Evolutionary conservation across 2,888 invertebrate species (phyloP).

Genomic region (Ecdyonurus torrentis): DNA sequence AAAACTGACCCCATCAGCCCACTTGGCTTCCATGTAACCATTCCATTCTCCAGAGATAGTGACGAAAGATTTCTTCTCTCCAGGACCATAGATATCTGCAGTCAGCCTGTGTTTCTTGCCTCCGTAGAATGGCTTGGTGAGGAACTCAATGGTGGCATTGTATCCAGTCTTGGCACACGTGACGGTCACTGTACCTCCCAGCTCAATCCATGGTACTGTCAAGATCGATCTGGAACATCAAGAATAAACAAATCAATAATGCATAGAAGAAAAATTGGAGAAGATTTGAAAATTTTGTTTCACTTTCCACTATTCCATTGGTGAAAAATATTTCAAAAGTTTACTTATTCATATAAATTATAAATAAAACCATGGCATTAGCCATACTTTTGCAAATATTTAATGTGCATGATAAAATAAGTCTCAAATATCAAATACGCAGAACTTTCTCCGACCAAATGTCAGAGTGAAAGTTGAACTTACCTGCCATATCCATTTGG

Average conservation of each 20-base stretch:
- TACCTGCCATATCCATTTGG: constrained; percentile 95
- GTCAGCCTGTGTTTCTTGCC: constrained; percentile 82
- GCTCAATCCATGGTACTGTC: constrained; percentile 96
- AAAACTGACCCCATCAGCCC: constrained; percentile 39
- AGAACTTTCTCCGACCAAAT: too few relatives aligned
- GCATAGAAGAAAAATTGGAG: too few relatives aligned
- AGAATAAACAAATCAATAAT: too few relatives aligned
- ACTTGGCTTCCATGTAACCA: constrained; percentile 83
- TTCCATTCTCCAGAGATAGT: constrained; percentile 95
- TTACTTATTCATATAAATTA: too few relatives aligned
- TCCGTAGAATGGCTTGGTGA: constrained; percentile 96
- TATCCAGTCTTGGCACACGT: constrained; percentile 89
- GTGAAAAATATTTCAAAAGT: too few relatives aligned
- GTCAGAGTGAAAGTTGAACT: constrained; percentile 9
- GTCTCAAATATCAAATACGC: too few relatives aligned
- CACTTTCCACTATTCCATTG: too few relatives aligned
- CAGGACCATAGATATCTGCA: constrained; percentile 62
- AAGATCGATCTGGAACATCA: constrained; percentile 73
- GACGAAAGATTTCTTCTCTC: constrained; percentile 79
- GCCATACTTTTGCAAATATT: too few relatives aligned
- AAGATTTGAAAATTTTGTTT: too few relatives aligned
- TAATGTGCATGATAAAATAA: too few relatives aligned
- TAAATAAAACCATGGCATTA: too few relatives aligned
- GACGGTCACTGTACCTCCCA: constrained; percentile 84
- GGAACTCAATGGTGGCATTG: constrained; percentile 81